Evolutionary conservation across 1,140 invertebrate genomes (phyloP).

Genomic region (Rhagoletis pomonella): DNA sequence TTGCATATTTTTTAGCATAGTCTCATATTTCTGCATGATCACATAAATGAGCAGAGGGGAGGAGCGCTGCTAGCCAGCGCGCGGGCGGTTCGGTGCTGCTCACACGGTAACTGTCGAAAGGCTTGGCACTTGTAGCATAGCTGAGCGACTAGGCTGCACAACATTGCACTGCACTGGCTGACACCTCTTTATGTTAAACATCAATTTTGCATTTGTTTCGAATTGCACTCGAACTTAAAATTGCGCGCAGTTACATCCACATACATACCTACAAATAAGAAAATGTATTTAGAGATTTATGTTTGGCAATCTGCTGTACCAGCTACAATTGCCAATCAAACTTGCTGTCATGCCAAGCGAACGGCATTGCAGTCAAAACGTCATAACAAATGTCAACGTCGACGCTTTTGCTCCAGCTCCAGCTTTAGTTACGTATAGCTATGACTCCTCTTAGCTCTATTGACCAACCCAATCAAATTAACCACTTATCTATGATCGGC

Average conservation of each 20-base stretch:
- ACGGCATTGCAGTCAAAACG: neutral
- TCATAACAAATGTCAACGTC: constrained; percentile 49
- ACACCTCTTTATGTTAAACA: constrained; percentile 52
- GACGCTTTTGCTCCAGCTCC: constrained; percentile 2
- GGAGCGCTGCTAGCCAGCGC: neutral
- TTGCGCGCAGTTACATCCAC: neutral
- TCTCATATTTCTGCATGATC: neutral
- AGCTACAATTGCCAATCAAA: neutral
- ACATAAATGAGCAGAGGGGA: neutral
- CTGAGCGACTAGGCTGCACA: too few species aligned
- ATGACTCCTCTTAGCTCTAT: neutral
- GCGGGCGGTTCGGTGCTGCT: neutral
- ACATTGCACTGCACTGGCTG: neutral
- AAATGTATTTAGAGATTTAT: too few species aligned
- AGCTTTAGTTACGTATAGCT: neutral
- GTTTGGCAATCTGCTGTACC: neutral
- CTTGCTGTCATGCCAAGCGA: neutral
- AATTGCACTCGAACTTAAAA: constrained; percentile 19
- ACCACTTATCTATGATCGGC: neutral
- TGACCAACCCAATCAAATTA: constrained; percentile 50
- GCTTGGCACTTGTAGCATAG: constrained; percentile 9
- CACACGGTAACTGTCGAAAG: neutral
- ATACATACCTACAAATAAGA: neutral
- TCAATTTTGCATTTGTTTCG: constrained; percentile 29
- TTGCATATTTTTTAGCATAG: neutral